Percentiles rank a stretch among this genome's conserved stretches.
Conservation (phyloP, 1,140 invertebrate species). For the Phenacoccus solenopsis region DNA sequence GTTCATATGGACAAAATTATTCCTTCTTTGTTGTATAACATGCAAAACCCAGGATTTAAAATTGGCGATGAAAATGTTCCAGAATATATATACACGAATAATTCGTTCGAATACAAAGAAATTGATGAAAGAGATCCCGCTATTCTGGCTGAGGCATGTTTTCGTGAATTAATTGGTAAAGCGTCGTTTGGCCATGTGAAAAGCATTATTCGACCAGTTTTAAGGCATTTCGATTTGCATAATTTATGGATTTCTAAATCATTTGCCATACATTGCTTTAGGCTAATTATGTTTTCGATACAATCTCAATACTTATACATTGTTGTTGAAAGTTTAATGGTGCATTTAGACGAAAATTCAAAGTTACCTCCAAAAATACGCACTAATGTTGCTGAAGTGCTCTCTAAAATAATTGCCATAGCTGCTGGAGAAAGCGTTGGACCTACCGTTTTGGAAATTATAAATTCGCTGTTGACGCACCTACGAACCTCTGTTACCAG, state of each 20-base stretch:
- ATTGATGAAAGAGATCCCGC: conserved; percentile 55
- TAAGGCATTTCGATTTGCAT: conserved; percentile 87
- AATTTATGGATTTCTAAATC: conserved; percentile 90
- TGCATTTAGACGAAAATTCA: conserved; percentile 75
- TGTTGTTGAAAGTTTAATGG: conserved; percentile 89
- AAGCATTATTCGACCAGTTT: conserved; percentile 71
- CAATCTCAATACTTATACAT: conserved; percentile 94
- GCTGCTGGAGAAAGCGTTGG: conserved; percentile 92
- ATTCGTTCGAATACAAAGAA: background rate
- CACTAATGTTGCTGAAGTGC: conserved; percentile 84
- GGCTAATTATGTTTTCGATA: conserved; percentile 97
- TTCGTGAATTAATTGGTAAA: conserved; percentile 84
- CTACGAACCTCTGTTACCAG: conserved; percentile 74
- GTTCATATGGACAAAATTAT: conserved; percentile 99
- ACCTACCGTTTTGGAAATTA: conserved; percentile 95
- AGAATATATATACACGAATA: background rate
- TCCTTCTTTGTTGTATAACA: conserved; percentile 92
- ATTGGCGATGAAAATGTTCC: background rate
- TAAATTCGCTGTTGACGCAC: conserved; percentile 88
- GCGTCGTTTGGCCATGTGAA: conserved; percentile 89
- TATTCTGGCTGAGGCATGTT: conserved; percentile 80
- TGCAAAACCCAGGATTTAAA: conserved; percentile 44
- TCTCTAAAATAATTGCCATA: conserved; percentile 94
- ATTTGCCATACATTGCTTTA: conserved; percentile 91
- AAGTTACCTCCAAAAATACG: conserved; percentile 69